Conservation (phyloP, 2,797 vertebrate genomes). For the Iguana delicatissima region DNA sequence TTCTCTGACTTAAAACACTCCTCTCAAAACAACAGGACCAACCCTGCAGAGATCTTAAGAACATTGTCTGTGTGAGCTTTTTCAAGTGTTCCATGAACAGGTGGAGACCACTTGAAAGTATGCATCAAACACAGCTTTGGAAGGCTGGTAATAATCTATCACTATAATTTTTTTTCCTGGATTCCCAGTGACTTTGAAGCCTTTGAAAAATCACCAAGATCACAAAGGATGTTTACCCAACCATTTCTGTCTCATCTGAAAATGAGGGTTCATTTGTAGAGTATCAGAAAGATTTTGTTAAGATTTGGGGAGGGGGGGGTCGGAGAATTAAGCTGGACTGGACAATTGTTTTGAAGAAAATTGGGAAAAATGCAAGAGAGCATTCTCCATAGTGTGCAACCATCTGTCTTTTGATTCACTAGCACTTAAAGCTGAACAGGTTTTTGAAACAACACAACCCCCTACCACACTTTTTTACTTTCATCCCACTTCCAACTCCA, state of each 20-base stretch:
- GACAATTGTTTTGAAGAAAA: background rate
- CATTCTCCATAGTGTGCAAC: background rate
- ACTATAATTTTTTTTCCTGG: constrained; percentile 31
- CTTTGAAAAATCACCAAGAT: constrained; percentile 64
- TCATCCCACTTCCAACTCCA: too few species aligned
- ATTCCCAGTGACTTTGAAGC: constrained; percentile 67
- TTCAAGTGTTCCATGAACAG: constrained; percentile 65
- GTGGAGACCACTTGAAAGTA: constrained; percentile 66
- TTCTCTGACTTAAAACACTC: background rate
- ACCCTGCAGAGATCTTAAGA: constrained; percentile 56
- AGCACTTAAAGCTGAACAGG: constrained; percentile 17
- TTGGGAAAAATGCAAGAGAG: background rate
- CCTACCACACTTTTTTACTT: background rate
- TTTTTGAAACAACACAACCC: constrained; percentile 39
- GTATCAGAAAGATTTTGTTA: background rate
- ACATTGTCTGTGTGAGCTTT: constrained; percentile 51
- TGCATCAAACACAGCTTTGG: constrained; percentile 60
- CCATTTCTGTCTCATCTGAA: constrained; percentile 47
- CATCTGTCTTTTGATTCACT: background rate
- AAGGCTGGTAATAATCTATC: constrained; percentile 69
- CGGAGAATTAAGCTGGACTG: background rate
- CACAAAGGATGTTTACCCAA: constrained; percentile 54
- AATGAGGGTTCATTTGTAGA: constrained; percentile 38
- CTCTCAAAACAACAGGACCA: constrained; percentile 53
- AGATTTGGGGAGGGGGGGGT: too few species aligned